phyloP scores from a whole-genome alignment of 2,113 vertebrate species.

The Otocyon megalotis region DNA sequence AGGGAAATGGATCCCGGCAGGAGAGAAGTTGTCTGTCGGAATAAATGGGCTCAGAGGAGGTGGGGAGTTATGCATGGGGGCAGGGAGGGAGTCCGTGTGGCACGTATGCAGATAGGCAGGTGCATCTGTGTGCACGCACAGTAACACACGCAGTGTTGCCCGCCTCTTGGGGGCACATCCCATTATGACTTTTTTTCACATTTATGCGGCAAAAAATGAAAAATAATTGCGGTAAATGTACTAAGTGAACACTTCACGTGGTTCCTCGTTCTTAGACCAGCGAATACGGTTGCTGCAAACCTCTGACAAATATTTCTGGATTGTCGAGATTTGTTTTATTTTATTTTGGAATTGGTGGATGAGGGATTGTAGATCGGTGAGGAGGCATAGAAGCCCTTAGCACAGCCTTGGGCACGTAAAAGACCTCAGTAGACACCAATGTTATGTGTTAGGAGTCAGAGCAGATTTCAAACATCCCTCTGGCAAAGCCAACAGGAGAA shows the following conservation, averaged over 20 bases:
- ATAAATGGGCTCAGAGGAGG: background rate
- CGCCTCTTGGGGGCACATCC: background rate
- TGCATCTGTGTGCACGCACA: rapidly evolving
- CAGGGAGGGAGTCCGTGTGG: background rate
- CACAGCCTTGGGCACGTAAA: background rate
- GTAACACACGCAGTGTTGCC: too few species aligned
- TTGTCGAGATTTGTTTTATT: background rate
- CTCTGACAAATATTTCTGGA: background rate
- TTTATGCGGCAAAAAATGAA: rapidly evolving
- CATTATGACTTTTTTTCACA: too few species aligned
- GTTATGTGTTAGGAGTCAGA: background rate
- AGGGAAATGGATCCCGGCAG: background rate
- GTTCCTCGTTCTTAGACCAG: background rate
- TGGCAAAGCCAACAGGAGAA: background rate
- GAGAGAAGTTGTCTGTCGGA: background rate
- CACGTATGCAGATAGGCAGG: rapidly evolving
- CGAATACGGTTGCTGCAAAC: background rate
- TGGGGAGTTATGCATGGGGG: rapidly evolving
- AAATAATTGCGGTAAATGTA: too few species aligned
- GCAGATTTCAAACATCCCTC: too few species aligned
- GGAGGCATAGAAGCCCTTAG: background rate
- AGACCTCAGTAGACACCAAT: background rate
- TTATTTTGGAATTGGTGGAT: background rate
- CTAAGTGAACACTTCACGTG: background rate
- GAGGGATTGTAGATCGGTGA: background rate